phyloP scores from a whole-genome alignment of 2,113 vertebrate species.

The Clinocottus analis region DNA sequence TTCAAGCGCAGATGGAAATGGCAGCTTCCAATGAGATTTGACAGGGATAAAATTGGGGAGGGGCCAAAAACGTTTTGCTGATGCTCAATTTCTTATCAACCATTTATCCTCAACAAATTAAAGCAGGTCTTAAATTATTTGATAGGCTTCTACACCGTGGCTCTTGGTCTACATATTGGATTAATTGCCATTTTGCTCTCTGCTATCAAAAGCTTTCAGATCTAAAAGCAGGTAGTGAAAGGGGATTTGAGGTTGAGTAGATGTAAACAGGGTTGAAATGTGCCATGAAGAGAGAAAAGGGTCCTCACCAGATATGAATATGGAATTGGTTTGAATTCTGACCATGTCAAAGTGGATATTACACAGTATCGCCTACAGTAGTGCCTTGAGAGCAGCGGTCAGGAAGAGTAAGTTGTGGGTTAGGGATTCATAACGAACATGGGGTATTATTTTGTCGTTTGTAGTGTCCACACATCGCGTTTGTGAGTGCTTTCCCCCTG shows the following conservation, averaged over 20 bases:
- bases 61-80: conserved; percentile 38
- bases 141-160: conserved; percentile 46
- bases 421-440: conserved; percentile 56
- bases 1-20: conserved; percentile 58
- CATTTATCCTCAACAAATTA: conserved; percentile 47
- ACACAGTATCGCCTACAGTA: conserved; percentile 74
- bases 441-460: conserved; percentile 61
- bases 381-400: conserved; percentile 77
- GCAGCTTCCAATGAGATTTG: conserved; percentile 56
- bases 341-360: conserved; percentile 64
- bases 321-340: conserved; percentile 51
- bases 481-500: conserved; percentile 64
- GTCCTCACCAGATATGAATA: conserved; percentile 50
- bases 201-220: conserved; percentile 51
- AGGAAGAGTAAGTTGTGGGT: conserved; percentile 51
- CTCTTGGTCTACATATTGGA: conserved; percentile 51
- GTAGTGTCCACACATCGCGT: conserved; percentile 49
- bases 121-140: conserved; percentile 51
- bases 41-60: conserved; percentile 46
- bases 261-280: conserved; percentile 52
- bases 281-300: conserved; percentile 66
- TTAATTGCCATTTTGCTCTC: conserved; percentile 56
- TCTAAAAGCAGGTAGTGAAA: conserved; percentile 30
- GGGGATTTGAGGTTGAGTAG: conserved; percentile 45
- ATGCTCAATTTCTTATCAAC: conserved; percentile 67